A percentile compares a stretch with the other conserved stretches of the same genome.
phyloP scores from a whole-genome alignment of 2,113 vertebrate genomes.

The Mobula birostris region DNA sequence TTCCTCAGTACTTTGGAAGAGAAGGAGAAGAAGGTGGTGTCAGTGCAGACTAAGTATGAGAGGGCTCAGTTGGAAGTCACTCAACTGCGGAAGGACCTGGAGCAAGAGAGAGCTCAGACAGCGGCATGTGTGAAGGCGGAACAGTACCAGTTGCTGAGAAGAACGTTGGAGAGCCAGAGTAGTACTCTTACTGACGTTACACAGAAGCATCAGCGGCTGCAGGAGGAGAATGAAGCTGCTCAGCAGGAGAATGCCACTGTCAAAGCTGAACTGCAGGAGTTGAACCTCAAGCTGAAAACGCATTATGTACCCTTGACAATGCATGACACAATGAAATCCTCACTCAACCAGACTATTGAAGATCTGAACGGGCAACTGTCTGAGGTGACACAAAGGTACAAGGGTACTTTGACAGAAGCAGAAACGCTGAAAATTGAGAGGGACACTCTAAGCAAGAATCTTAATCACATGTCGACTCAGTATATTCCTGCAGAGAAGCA shows the following conservation, averaged over 20 bases:
- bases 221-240: slow-evolving; percentile 64
- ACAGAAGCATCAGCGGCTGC: slow-evolving; percentile 65
- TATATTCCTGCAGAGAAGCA: slow-evolving; percentile 61
- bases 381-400: slow-evolving; percentile 63
- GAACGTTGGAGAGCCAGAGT: slow-evolving; percentile 60
- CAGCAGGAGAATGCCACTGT: slow-evolving; percentile 65
- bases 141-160: slow-evolving; percentile 63
- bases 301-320: slow-evolving; percentile 68
- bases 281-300: slow-evolving; percentile 66
- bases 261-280: slow-evolving; percentile 67
- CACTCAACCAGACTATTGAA: slow-evolving; percentile 57
- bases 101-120: slow-evolving; percentile 42
- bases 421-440: slow-evolving; percentile 66
- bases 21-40: slow-evolving; percentile 67
- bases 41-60: slow-evolving; percentile 65
- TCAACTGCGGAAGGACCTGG: slow-evolving; percentile 63
- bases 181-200: slow-evolving; percentile 64
- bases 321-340: slow-evolving; percentile 68
- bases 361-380: slow-evolving; percentile 74
- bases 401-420: slow-evolving; percentile 64
- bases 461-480: slow-evolving; percentile 56
- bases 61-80: slow-evolving; percentile 63
- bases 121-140: slow-evolving; percentile 47
- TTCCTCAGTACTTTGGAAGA: slow-evolving; percentile 70
- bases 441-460: slow-evolving; percentile 52